Evolutionary conservation across 2,888 invertebrate genomes (phyloP).

Genomic region (Tortrix viridana): DNA sequence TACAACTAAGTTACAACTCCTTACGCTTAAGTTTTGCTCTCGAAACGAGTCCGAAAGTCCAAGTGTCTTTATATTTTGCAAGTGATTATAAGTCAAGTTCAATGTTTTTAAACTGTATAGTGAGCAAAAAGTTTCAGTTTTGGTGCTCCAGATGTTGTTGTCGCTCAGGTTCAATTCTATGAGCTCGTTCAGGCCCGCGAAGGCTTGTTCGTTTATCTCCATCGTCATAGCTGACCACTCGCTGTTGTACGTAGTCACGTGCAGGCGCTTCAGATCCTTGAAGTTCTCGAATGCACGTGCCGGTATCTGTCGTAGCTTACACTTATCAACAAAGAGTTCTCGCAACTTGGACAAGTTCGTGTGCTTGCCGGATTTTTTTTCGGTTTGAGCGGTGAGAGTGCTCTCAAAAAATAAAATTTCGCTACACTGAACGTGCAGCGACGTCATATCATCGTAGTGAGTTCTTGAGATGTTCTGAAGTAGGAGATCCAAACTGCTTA

Average conservation of each 20-base stretch:
- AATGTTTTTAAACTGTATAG: constrained; percentile 87
- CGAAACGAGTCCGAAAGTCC: constrained; percentile 89
- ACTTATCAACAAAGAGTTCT: constrained; percentile 88
- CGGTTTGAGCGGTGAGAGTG: constrained; percentile 82
- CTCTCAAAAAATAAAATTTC: constrained; percentile 90
- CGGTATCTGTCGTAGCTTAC: constrained; percentile 90
- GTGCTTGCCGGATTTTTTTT: constrained; percentile 78
- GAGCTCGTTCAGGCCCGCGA: constrained; percentile 87
- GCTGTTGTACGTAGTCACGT: constrained; percentile 89
- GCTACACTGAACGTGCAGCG: constrained; percentile 88
- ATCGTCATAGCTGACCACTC: constrained; percentile 92
- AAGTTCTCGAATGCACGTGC: constrained; percentile 87
- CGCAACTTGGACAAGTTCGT: constrained; percentile 86
- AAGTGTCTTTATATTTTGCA: constrained; percentile 89
- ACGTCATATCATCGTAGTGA: constrained; percentile 87
- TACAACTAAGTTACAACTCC: constrained; percentile 87
- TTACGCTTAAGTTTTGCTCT: constrained; percentile 82
- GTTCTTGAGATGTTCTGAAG: constrained; percentile 88
- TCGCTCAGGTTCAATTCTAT: constrained; percentile 88
- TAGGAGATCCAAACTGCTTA: constrained; percentile 87
- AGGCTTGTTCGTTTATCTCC: constrained; percentile 88
- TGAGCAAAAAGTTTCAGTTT: constrained; percentile 88
- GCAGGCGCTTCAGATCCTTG: constrained; percentile 87
- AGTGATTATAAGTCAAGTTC: constrained; percentile 90
- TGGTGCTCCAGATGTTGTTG: constrained; percentile 91